phyloP scores from a whole-genome alignment of 2,113 vertebrate species.

The Eleginops maclovinus region DNA sequence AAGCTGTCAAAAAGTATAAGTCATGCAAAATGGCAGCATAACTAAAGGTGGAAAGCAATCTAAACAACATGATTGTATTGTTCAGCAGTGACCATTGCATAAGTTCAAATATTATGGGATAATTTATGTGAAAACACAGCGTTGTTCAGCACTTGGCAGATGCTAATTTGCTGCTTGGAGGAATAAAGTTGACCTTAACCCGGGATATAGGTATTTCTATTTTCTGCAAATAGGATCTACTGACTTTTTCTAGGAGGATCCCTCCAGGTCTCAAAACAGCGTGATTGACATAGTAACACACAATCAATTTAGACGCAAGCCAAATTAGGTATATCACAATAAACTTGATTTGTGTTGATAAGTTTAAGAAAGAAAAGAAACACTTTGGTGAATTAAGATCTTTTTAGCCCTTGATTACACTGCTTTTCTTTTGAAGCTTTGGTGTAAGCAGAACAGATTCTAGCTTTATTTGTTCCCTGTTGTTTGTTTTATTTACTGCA shows the following conservation, averaged over 20 bases:
- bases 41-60: background rate
- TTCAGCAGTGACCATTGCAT: background rate
- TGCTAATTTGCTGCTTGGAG: background rate
- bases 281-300: background rate
- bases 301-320: background rate
- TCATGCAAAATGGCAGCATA: background rate
- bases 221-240: background rate
- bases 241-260: too few relatives aligned
- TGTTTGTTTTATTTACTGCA: background rate
- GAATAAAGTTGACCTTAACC: background rate
- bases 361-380: background rate
- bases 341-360: constrained; percentile 1
- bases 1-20: too few relatives aligned
- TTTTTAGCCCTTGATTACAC: background rate
- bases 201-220: background rate
- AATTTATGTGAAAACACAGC: background rate
- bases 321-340: background rate
- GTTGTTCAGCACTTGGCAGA: background rate
- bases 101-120: background rate
- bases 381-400: too few relatives aligned
- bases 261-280: background rate
- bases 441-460: background rate
- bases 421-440: too few relatives aligned
- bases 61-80: background rate
- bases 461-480: background rate